Evolutionary conservation across 2,113 vertebrate species (phyloP), one percentile per base, ranked within the genome.

Genomic region (Xenopus borealis): DNA sequence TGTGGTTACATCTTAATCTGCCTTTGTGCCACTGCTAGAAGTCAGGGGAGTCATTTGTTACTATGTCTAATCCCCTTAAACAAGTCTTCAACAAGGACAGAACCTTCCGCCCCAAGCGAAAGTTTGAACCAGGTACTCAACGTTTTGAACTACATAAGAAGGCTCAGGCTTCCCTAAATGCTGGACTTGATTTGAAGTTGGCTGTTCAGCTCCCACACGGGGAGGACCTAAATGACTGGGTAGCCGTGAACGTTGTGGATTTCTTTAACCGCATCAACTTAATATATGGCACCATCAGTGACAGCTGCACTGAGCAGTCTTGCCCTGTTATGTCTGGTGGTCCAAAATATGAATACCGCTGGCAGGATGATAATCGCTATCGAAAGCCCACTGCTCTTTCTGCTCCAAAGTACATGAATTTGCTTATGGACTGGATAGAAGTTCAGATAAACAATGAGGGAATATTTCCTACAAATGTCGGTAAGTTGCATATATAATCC

Each of bases 211-310:
- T 99, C 80, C 97, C 96, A 0, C 87, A 94, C 0, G 94, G 93
- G 0, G 97, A 99, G 89, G 95, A 96, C 78, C 92, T 95, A 76
- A 92, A 95, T 0, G 97, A 99, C 84, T 99, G 97, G 97, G 96
- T 98, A 84, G 97, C 97, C 0, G 97, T 99, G 79, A 95, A 98
- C 2, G 97, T 97, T 78, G 97, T 99, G 72, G 97, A 99, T 89
- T 99, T 99, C 89, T 99, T 99, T 87, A 99, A 99, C 88, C 95
- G 97, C 58, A 90, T 99, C 89, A 99, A 99, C 89, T 95, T 99
- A 85, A 97, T 99, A 87, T 99, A 99, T 0, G 97, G 97, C 88
- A 99, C 97, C 83, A 90, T 99, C 87, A 95, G 93, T 9, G 97
- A 99, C 65, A 94, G 89, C 50, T 99, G 97, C 89, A 98, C 95